Evolutionary conservation across 2,797 vertebrate species (phyloP).

Genomic region (Holocentrus rufus): DNA sequence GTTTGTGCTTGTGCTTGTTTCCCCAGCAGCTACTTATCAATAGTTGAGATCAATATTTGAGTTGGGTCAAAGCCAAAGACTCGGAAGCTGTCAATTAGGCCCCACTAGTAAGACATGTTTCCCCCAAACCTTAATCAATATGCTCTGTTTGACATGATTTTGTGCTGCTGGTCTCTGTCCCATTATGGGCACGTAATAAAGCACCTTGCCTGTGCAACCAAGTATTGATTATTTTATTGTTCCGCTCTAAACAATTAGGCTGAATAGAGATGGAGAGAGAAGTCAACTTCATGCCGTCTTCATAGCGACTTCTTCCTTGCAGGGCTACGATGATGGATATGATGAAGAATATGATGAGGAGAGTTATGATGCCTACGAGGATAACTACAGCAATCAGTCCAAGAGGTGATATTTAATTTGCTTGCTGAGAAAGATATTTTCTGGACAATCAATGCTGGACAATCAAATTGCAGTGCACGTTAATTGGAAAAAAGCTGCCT

Average conservation of each 20-base stretch:
- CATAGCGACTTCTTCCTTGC: slow-evolving; percentile 25
- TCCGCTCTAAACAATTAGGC: slow-evolving; percentile 57
- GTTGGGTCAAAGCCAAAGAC: slow-evolving; percentile 37
- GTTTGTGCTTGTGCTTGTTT: slow-evolving; percentile 28
- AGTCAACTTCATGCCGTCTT: background rate
- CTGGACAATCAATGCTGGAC: background rate
- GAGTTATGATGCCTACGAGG: slow-evolving; percentile 92
- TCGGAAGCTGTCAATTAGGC: slow-evolving; percentile 61
- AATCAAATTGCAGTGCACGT: background rate
- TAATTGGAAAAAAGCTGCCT: background rate
- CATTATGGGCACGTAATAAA: slow-evolving; percentile 63
- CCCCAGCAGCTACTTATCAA: slow-evolving; percentile 45
- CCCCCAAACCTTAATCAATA: slow-evolving; percentile 70
- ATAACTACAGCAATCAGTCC: slow-evolving; percentile 90
- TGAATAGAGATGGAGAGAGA: slow-evolving; percentile 34
- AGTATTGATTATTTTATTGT: slow-evolving; percentile 67
- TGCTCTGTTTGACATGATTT: slow-evolving; percentile 62
- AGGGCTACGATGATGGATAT: slow-evolving; percentile 96
- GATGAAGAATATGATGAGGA: slow-evolving; percentile 96
- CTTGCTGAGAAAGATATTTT: background rate
- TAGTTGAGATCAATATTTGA: slow-evolving; percentile 55
- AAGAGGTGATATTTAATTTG: slow-evolving; percentile 86
- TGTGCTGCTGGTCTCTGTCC: slow-evolving; percentile 49
- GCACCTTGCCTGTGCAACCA: slow-evolving; percentile 64
- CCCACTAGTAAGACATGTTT: slow-evolving; percentile 62